Percentiles rank a stretch among this genome's conserved stretches.
phyloP scores from a whole-genome alignment of 2,113 vertebrate genomes.

The Nanorana parkeri region DNA sequence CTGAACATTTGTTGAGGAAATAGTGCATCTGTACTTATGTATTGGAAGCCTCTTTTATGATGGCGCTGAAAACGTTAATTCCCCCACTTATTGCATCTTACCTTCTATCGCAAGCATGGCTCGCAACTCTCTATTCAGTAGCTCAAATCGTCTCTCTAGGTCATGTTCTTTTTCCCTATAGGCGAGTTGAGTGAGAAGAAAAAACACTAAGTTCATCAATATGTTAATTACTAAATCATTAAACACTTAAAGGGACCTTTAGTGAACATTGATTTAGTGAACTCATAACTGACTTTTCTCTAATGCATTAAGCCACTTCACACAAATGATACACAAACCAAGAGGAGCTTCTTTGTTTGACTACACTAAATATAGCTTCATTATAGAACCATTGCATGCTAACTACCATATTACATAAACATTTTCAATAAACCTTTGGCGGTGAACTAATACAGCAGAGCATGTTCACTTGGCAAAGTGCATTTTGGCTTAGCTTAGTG shows the following conservation, averaged over 20 bases:
- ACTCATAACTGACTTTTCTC: slow-evolving; percentile 84
- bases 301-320: slow-evolving; percentile 96
- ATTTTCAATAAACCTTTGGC: too few species aligned
- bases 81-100: slow-evolving; percentile 69
- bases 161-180: slow-evolving; percentile 99
- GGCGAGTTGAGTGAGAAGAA: slow-evolving; percentile 62
- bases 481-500: too few species aligned
- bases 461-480: too few species aligned
- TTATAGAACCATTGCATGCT: too few species aligned
- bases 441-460: too few species aligned
- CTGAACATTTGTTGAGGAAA: not conserved
- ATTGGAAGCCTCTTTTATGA: not conserved
- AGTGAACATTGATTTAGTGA: slow-evolving; percentile 92
- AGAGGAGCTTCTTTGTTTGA: not conserved
- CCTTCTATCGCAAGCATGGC: slow-evolving; percentile 99
- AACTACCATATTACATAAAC: too few species aligned
- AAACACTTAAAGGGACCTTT: slow-evolving; percentile 96
- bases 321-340: slow-evolving; percentile 89
- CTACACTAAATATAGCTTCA: not conserved
- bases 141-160: slow-evolving; percentile 96
- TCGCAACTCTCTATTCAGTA: slow-evolving; percentile 95
- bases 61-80: not conserved
- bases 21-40: not conserved
- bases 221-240: slow-evolving; percentile 99
- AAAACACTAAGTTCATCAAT: slow-evolving; percentile 98